Base-by-base conservation (phyloP, 2,888 invertebrate species). In the Phaonia tiefii region DNA sequence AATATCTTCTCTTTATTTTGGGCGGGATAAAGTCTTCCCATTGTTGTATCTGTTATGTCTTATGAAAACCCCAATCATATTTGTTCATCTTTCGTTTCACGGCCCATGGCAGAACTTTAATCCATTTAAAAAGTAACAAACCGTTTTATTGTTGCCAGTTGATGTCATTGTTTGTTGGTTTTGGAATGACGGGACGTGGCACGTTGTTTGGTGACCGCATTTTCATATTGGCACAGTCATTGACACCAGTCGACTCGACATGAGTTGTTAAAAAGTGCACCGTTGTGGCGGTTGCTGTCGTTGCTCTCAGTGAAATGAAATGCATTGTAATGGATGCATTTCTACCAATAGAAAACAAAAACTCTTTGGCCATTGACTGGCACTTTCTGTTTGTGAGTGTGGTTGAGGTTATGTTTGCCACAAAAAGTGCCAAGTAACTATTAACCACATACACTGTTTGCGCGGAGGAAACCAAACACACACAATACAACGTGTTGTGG, bases 151-250 rank as follows among this genome's bases (percentile, higher is more conserved):
- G 42, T 63, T 63, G 1, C 17, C 1, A 13, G 4, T 22, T 42
- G 63, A 13, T 42, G 22, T 42, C 31, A 58, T 4, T 58, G 15
- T 3, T 58, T 7, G 31, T 54, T 51, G 37, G 15, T 70, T 49
- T 46, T 10, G 31, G 44, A 46, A 17, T 49, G 31, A 8, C 31
- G n/a, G n/a, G 31, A 31, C 8, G 31, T 31, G 31, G 8, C 31
- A 31, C 31, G 4, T 3, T 31, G 8, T 8, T 31, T 3, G 37
- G 42, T 75, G 71, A 67, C 71, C 71, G 65, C 66, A 79, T 75
- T 71, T 79, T 71, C 69, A 73, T 65, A 49, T 51, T 39, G 58
- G 26, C 65, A 46, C 63, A 54, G 65, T 65, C 65, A 65, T 73
- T 67, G 58, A 51, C 66, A 42, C 42, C 20, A 37, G 37, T 39